A percentile compares a stretch with the other conserved stretches of the same genome.
Conservation (phyloP, 2,797 vertebrate species). For the Salmo trutta region DNA sequence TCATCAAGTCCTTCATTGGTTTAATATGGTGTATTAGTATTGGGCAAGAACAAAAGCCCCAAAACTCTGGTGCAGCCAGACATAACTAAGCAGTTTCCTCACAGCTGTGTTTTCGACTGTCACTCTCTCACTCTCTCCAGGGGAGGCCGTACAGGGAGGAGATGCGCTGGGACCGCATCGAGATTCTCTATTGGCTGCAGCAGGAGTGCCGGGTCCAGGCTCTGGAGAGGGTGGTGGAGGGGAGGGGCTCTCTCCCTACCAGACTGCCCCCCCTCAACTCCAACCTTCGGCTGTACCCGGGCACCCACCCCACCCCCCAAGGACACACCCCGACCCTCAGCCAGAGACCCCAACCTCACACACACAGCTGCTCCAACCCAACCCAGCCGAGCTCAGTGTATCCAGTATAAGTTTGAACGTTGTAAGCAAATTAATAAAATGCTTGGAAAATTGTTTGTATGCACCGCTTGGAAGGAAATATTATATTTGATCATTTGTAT, state of each 20-base stretch:
- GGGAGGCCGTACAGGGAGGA: constrained; percentile 75
- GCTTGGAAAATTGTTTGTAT: background rate
- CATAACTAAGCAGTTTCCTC: background rate
- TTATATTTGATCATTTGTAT: background rate
- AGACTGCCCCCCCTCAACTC: constrained; percentile 41
- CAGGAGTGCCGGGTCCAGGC: constrained; percentile 60
- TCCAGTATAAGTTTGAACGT: constrained; percentile 3
- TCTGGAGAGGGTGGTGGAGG: constrained; percentile 29
- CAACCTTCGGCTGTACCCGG: background rate
- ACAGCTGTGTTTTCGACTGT: background rate
- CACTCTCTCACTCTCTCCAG: constrained; percentile 27
- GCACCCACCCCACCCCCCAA: constrained; percentile 2
- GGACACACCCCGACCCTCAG: constrained; percentile 1
- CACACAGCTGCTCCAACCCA: background rate
- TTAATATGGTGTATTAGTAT: background rate
- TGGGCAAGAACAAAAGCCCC: background rate
- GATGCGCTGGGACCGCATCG: constrained; percentile 74
- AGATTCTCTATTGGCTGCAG: constrained; percentile 81
- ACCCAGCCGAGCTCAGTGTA: background rate
- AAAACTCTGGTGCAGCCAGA: background rate
- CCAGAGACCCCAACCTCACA: background rate
- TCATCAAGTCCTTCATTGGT: too few relatives aligned
- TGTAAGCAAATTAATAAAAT: constrained; percentile 21
- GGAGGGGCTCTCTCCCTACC: background rate
- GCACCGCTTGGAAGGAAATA: background rate